Base-by-base conservation (phyloP, 1,140 invertebrate species). In the Platyura marginata region DNA sequence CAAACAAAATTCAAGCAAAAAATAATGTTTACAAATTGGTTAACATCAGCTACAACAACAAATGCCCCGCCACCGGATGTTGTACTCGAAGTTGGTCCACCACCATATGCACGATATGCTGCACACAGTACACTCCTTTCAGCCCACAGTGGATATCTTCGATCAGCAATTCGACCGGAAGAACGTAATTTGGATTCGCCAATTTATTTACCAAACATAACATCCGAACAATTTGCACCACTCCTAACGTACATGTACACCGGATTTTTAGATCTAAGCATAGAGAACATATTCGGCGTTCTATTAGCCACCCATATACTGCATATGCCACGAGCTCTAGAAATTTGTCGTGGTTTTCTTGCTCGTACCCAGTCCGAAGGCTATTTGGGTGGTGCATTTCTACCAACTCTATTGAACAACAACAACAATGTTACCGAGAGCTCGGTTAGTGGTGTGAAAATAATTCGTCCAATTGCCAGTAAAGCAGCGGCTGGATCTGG, bases 171-270 rank as follows among this genome's bases (percentile, higher is more conserved):
- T 11, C 50, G 56, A 1, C 36, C 59, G 43, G 58, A 58, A 42
- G 59, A 61, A 21, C 16, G 36, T 10, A 38, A 18, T 4, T 50
- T 58, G 55, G 45, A 58, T 57, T 41, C 10, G 16, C 36, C 36
- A 3, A 21, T 38, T 38, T 38, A 38, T 21, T 3, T 38, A 20
- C 36, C 36, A 5, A 73, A 72, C 50, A 63, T 78, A 0, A 70
- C 63, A 2, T 69, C 76, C 2, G 76, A 80, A 45, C 75, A 77
- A 35, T 84, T 83, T 51, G 75, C 75, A 1, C 75, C 76, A 0
- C 52, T 84, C 2, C 61, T 83, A 2, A 75, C 77, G 9, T 82
- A 79, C 55, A 81, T 83, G 77, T 81, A 81, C 59, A 81, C 79
- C 2, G 79, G 79, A 1, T 74, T 72, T 40, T 56, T 83, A 42